Percentiles rank a stretch among this genome's conserved stretches.
phyloP scores from a whole-genome alignment of 35 echinoderm and acorn worm genomes.

The Lytechinus pictus region DNA sequence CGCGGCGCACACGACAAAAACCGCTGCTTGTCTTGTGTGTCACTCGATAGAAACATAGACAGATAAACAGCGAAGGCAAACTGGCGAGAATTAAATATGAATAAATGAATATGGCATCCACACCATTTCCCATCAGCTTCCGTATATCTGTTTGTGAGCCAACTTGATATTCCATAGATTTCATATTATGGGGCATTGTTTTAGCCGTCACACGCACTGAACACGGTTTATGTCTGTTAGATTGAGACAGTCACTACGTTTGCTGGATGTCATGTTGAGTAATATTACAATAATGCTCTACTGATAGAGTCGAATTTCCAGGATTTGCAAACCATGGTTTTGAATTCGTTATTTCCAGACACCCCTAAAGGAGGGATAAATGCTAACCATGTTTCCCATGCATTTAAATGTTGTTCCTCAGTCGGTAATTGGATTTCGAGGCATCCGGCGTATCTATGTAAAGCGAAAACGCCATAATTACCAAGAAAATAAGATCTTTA shows the following conservation, averaged over 20 bases:
- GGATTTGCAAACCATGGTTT: slow-evolving; percentile 11
- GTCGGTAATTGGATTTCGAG: background rate
- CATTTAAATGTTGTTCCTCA: background rate
- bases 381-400: background rate
- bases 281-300: background rate
- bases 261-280: background rate
- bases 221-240: background rate
- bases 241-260: background rate
- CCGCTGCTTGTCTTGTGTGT: background rate
- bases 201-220: background rate
- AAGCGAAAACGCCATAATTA: background rate
- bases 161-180: background rate
- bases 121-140: background rate
- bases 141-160: background rate
- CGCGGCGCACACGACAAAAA: background rate
- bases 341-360: slow-evolving; percentile 9
- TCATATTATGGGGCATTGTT: background rate
- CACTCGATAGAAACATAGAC: background rate
- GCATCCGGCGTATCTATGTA: background rate
- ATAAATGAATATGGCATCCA: background rate
- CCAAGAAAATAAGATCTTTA: background rate
- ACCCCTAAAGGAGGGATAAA: background rate
- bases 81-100: background rate
- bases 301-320: background rate
- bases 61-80: background rate